Evolutionary conservation across 2,888 invertebrate genomes (phyloP), one percentile per base, ranked within the genome.

Genomic region (Rhamphomyia laevipes): DNA sequence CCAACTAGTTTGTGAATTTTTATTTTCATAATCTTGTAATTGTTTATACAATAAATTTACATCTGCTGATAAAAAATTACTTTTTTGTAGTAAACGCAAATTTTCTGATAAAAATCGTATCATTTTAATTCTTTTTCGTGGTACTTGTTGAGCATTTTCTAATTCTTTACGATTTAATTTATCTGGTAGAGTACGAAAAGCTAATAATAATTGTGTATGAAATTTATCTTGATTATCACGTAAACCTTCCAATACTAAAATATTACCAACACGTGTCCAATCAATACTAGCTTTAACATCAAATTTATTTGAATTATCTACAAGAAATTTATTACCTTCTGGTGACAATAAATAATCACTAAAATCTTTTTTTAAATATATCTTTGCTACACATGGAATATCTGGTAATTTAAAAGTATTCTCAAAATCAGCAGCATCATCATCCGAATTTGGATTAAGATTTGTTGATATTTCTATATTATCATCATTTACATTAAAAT

Each of bases 211-310:
- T 51, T 71, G 71, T 1, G 62, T 52, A 55, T 77, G 77, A 56
- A 79, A 74, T 48, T 67, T 64, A 45, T 76, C 74, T 56, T 78
- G 78, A 55, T 75, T 67, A 2, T 56, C 64, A 4, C 72, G 63
- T 21, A 71, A 68, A 0, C 79, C 79, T 47, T 66, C 73, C 42
- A 79, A 73, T 43, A 67, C 67, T 41, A 79, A 58, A 43, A 73
- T 74, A 45, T 69, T 72, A 0, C 73, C 64, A 38, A 64, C 67
- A 18, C 72, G 66, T 3, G 74, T 63, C 43, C 64, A 66, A 23
- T 66, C 64, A 47, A 71, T 59, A 13, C 62, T 61, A 3, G 63
- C 60, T 50, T 58, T 59, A 0, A 71, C 57, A 45, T 71, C 62
- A 51, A 70, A 67, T 57, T 65, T 66, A 6, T 60, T 61, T 4